Evolutionary conservation across 2,797 vertebrate genomes (phyloP).

Genomic region (Chaunax sp.): DNA sequence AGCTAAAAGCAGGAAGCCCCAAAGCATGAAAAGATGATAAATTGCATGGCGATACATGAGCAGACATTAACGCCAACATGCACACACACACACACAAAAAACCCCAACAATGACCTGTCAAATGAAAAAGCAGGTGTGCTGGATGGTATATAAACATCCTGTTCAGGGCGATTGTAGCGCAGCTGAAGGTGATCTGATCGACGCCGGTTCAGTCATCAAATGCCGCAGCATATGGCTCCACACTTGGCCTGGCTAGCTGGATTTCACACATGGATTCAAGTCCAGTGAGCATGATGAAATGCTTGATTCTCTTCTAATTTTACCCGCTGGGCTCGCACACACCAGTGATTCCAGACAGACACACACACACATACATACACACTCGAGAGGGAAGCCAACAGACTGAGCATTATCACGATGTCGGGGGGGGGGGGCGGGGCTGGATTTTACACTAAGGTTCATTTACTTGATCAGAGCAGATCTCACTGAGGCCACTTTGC

Average conservation of each 20-base stretch:
- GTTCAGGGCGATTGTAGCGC: slow-evolving; percentile 13
- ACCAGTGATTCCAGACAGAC: slow-evolving; percentile 26
- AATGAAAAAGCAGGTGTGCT: slow-evolving; percentile 15
- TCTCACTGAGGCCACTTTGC: background rate
- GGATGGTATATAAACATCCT: slow-evolving; percentile 27
- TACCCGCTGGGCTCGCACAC: slow-evolving; percentile 42
- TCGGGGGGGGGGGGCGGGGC: slow-evolving; percentile 5
- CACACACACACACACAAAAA: background rate
- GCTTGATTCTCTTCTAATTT: slow-evolving; percentile 64
- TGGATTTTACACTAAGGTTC: slow-evolving; percentile 20
- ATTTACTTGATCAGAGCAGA: slow-evolving; percentile 5
- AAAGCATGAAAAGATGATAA: slow-evolving; percentile 37
- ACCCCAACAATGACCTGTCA: slow-evolving; percentile 24
- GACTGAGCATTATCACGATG: slow-evolving; percentile 20
- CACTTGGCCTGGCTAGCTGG: slow-evolving; percentile 49
- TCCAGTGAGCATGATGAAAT: slow-evolving; percentile 69
- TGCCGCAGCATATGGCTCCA: slow-evolving; percentile 50
- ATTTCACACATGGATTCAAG: slow-evolving; percentile 78
- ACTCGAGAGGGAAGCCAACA: slow-evolving; percentile 11
- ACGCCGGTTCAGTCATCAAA: slow-evolving; percentile 34
- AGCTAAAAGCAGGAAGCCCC: slow-evolving; percentile 41
- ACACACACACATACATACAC: slow-evolving; percentile 4
- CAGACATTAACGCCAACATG: slow-evolving; percentile 4
- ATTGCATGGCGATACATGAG: slow-evolving; percentile 44
- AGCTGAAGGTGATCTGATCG: slow-evolving; percentile 47